Evolutionary conservation across 1,140 invertebrate genomes (phyloP), one percentile per base, ranked within the genome.

Genomic region (Drosophila kikkawai): DNA sequence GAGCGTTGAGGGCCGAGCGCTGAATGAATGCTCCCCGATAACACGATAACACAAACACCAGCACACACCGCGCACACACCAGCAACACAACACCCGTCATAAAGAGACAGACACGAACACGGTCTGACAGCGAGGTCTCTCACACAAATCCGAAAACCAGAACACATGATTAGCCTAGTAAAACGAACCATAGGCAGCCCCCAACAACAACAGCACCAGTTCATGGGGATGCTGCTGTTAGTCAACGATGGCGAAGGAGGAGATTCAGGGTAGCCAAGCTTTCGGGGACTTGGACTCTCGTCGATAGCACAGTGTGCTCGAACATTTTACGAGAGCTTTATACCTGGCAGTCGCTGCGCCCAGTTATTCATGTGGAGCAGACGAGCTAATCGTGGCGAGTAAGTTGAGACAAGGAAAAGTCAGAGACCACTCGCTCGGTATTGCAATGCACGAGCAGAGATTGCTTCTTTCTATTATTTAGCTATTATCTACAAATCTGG

Each of bases 141-240:
- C 68, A 60, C 68, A 88, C 84, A 88, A 90, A 90, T 90, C 74
- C 70, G 75, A 92, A 68, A 92, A 92, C 83, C 91, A 92, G 87
- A 92, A 92, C 91, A 92, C 78, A 92, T 92, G 91, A 92, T 92
- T 92, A 92, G 91, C 91, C 91, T 91, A 92, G 86, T 92, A 92
- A 91, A 87, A 79, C 74, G 84, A 84, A 68, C 82, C 69, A 78
- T 83, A 75, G 73, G 68, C 45, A 45, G 71, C 79, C 64, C 39
- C 59, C 78, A 71, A 67, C 74, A 64, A 65, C 73, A 55, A 56
- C 74, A 59, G 60, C 66, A 48, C 12, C 78, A 48, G 12, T 74
- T 34, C 34, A 17, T 42, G 51, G 64, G 69, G 64, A 56, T 56
- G 53, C 53, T 56, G 53, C 36, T 56, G 53, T 56, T 53, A 53